Base-by-base conservation (phyloP, 2,888 invertebrate species). In the Orchestes rusci region DNA sequence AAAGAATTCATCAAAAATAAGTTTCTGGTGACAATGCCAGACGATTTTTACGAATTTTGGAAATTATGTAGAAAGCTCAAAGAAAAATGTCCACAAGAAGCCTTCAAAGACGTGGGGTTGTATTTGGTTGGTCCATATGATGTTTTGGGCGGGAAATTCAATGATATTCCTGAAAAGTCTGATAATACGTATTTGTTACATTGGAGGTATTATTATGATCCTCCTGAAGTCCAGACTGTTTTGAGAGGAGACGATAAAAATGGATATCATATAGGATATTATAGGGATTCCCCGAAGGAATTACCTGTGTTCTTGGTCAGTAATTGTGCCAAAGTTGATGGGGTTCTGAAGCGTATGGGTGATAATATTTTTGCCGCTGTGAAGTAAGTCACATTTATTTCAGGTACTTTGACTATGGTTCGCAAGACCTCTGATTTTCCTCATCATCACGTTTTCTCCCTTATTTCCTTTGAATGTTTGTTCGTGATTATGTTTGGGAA, bases 121-220 rank as follows among this genome's bases (percentile, higher is more conserved):
- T 70, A 76, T 53, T 69, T 93, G 32, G 88, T 92, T 31, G 95
- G 95, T 0, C 89, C 94, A 0, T 96, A 78, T 70, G 93, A 95
- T 67, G 78, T 90, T 39, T 66, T 95, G 27, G 70, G 74, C 33
- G 81, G 79, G 4, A 77, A 76, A 58, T 73, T 85, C 51, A 56
- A 59, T 45, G 58, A 60, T 35, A 73, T 73, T 2, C 66, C 69
- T 43, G 63, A 76, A 16, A 53, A 56, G 49, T 12, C 43, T 35
- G 34, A 16, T 5, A 42, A 47, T 15, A 41, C 80, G 48, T 87
- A 82, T 63, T 73, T 91, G 35, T 69, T 80, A 7, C 91, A 94
- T 64, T 93, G 90, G 86, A 77, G 96, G 56, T 95, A 86, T 68
- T 91, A 78, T 64, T 91, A 84, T 67, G 96, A 97, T 72, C 90